Conservation (phyloP, 1,140 invertebrate species). For the Amyelois transitella region DNA sequence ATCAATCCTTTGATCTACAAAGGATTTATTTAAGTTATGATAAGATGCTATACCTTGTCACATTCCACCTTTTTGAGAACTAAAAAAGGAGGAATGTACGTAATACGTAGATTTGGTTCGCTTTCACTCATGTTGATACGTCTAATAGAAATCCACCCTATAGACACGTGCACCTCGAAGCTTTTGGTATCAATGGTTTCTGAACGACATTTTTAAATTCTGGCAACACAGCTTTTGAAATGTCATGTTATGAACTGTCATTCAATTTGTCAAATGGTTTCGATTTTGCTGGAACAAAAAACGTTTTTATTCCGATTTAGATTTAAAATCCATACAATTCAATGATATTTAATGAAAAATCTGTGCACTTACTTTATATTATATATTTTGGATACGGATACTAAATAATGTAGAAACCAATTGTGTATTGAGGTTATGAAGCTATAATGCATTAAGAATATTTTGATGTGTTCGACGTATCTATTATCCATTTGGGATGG, state of each 20-base stretch:
- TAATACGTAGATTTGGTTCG: no score
- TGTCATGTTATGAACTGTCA: slow-evolving; percentile 41
- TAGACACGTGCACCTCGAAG: no score
- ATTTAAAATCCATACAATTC: background rate
- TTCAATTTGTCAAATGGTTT: slow-evolving; percentile 28
- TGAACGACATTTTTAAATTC: slow-evolving; percentile 5
- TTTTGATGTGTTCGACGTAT: slow-evolving; percentile 37
- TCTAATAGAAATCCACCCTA: no score
- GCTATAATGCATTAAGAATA: slow-evolving; percentile 42
- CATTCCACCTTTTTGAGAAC: no score
- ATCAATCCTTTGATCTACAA: no score
- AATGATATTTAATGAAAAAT: slow-evolving; percentile 5
- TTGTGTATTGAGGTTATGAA: slow-evolving; percentile 54
- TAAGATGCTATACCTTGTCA: no score
- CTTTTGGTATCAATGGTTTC: background rate
- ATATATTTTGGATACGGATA: slow-evolving; percentile 3
- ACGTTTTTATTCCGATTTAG: slow-evolving; percentile 10
- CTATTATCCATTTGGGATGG: slow-evolving; percentile 49
- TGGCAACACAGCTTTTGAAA: slow-evolving; percentile 36
- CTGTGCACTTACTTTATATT: slow-evolving; percentile 8
- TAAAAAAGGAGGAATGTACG: no score
- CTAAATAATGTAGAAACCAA: slow-evolving; percentile 19
- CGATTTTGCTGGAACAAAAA: slow-evolving; percentile 25
- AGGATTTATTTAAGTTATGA: no score
- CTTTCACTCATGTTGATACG: no score